Evolutionary conservation across 37 sponge, comb jelly and placozoan genomes (phyloP), one percentile per base, ranked within the genome.

Genomic region (Oopsacas minuta): DNA sequence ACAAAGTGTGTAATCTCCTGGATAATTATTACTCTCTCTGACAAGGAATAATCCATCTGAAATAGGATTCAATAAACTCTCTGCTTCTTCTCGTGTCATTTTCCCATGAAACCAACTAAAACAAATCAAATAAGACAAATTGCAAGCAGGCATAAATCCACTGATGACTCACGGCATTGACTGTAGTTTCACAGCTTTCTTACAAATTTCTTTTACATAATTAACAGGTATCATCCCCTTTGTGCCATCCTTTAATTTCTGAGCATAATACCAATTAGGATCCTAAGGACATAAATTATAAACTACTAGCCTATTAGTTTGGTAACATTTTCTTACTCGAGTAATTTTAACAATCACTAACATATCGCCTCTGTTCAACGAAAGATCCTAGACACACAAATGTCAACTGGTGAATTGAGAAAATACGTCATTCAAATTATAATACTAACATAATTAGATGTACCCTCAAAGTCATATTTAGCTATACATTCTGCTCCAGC

Each of bases 21-120:
- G 88, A 82, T 83, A 95, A 86, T 93, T 91, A 39, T 86, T 92
- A 82, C 95, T 97, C 89, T 93, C 95, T 84, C 94, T 83, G 15
- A 94, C 90, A 28, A 96, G 39, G 85, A 83, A 97, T 30, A 85
- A 83, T 0, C 99, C 99, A 83, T 97, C 93, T 36, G 53, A 86
- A 37, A 36, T 42, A 0, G 90, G 90, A 0, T 84, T 85, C 37
- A 97, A 83, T 39, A 91, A 52, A 37, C 61, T 52, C 82, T 97
- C 99, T 23, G 95, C 90, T 32, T 92, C 90, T 36, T 91, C 92
- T 37, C 99, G 61, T 82, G 86, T 86, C n/a, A 97, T 93, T 49
- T 92, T 93, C 28, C 99, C 99, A 88, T 97, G 99, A 81, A 92
- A 97, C 95, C 95, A 97, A 37, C 89, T 88, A 81, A 37, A 35